These are phyloP conservation scores for Drosophila ochracea DNA, from an alignment of 2,888 invertebrate species.

Conservation along the genomic window DNA sequence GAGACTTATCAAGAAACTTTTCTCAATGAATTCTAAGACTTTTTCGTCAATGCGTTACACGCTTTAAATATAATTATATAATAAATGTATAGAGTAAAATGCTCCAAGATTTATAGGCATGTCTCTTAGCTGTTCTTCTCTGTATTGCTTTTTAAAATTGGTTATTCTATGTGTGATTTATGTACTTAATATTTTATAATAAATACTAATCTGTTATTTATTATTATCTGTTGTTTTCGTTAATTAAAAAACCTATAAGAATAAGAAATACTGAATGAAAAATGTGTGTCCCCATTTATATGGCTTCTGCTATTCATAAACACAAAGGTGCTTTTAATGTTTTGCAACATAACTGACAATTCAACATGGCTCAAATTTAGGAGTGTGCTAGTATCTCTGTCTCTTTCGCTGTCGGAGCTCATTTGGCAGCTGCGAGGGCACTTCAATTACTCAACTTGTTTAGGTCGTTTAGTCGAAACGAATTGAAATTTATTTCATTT, in stretches of 20 bases:
- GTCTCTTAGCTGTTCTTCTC: neutral
- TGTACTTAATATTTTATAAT: neutral
- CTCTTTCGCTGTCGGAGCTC: constrained; percentile 11
- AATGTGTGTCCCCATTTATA: neutral
- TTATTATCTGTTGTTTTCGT: neutral
- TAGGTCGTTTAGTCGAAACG: constrained; percentile 28
- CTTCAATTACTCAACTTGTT: constrained; percentile 58
- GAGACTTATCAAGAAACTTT: no score
- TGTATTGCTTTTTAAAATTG: neutral
- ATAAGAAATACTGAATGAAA: neutral
- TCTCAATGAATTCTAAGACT: no score
- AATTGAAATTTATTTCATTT: constrained; percentile 59
- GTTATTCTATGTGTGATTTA: neutral
- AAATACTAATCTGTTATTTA: neutral
- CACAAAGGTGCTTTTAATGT: neutral
- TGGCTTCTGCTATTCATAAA: neutral
- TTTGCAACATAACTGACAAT: neutral
- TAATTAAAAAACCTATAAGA: neutral
- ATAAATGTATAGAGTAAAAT: no score
- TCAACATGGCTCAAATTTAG: neutral
- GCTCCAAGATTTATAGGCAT: neutral
- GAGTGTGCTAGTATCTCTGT: constrained; percentile 3
- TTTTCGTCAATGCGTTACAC: no score
- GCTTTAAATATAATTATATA: no score
- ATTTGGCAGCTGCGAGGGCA: constrained; percentile 15